A percentile compares a stretch with the other conserved stretches of the same genome.
Evolutionary conservation across 2,113 vertebrate species (phyloP).

Genomic region (Leucopternis melanops): DNA sequence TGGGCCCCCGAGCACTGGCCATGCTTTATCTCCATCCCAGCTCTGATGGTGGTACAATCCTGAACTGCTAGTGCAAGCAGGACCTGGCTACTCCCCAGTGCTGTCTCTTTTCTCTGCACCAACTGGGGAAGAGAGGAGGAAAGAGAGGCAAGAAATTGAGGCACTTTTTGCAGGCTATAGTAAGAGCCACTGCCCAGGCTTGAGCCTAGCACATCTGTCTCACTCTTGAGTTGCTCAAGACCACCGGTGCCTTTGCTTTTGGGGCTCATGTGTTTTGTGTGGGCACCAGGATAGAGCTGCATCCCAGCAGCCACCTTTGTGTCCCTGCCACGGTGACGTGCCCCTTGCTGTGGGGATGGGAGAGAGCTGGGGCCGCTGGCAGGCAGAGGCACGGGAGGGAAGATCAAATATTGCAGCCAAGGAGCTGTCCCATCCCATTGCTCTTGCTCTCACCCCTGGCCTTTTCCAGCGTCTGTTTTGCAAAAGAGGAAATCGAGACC

Average conservation of each 20-base stretch:
- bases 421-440: fast-evolving
- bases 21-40: neutral
- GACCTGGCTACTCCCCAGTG: neutral
- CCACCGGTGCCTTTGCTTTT: neutral
- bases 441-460: neutral
- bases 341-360: fast-evolving
- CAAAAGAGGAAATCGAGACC: neutral
- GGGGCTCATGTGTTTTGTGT: fast-evolving
- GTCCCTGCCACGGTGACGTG: fast-evolving
- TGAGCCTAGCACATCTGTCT: neutral
- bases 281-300: neutral
- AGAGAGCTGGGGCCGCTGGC: neutral
- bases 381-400: neutral
- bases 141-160: neutral
- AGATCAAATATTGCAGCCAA: neutral
- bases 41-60: neutral
- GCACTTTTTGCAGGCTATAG: neutral
- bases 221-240: neutral
- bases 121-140: neutral
- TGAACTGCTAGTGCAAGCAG: neutral
- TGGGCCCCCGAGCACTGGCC: neutral
- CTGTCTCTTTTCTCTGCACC: neutral
- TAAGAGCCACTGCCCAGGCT: neutral
- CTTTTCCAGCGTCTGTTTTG: neutral
- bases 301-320: neutral